Evolutionary conservation across 1,140 invertebrate genomes (phyloP).

Genomic region (Copidosoma floridanum): DNA sequence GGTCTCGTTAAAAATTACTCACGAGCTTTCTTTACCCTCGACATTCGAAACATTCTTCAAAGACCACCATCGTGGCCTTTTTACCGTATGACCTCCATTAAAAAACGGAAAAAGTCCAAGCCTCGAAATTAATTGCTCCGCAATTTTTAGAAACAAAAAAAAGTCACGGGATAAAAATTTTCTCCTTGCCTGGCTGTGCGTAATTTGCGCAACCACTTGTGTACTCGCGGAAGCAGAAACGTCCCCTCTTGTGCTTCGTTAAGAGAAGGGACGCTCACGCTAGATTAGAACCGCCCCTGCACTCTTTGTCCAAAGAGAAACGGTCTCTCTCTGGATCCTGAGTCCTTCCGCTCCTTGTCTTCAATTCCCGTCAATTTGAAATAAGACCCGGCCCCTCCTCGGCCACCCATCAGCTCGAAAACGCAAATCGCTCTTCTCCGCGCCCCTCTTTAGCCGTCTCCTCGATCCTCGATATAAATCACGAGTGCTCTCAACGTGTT

Average conservation of each 20-base stretch:
- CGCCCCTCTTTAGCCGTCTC: constrained; percentile 2
- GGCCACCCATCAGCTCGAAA: no score
- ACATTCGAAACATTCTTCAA: no score
- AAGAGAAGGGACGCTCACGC: constrained; percentile 48
- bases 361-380: constrained; percentile 7
- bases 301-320: constrained; percentile 43
- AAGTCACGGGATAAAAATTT: no score
- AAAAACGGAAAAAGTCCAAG: no score
- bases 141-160: no score
- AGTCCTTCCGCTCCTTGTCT: constrained; percentile 7
- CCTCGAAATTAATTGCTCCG: no score
- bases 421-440: constrained; percentile 7
- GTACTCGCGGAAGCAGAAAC: constrained; percentile 1
- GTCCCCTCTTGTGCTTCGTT: constrained; percentile 35
- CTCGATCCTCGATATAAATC: constrained; percentile 47
- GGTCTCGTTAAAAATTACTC: no score
- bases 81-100: no score
- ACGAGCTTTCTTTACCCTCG: no score
- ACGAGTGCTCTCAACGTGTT: constrained; percentile 34
- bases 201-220: background rate
- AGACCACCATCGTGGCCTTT: no score
- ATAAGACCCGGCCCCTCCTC: no score
- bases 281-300: constrained; percentile 48
- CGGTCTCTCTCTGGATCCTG: background rate
- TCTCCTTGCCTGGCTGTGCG: background rate